phyloP scores from a whole-genome alignment of 2,797 vertebrate genomes.

The Holocentrus rufus region DNA sequence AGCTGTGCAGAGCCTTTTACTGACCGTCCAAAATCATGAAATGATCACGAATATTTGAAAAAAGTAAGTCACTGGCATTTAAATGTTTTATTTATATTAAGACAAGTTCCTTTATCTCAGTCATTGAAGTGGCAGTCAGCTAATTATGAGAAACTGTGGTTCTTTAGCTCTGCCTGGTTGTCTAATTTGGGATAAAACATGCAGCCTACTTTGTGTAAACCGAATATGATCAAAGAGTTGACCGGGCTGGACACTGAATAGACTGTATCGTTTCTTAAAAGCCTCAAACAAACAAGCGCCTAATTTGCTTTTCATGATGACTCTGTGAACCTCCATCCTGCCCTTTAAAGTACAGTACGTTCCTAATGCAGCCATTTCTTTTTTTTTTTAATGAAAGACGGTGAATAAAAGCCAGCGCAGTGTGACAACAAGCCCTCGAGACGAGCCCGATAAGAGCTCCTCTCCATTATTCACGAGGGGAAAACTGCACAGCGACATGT shows the following conservation, averaged over 20 bases:
- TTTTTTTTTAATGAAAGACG: background rate
- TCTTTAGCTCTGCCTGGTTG: background rate
- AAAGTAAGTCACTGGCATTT: too few species aligned
- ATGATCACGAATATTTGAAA: too few species aligned
- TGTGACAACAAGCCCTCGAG: conserved; percentile 3
- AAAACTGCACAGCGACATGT: conserved; percentile 18
- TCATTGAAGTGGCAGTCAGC: too few species aligned
- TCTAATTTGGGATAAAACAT: background rate
- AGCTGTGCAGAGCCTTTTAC: too few species aligned
- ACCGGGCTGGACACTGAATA: conserved; percentile 26
- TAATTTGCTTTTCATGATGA: conserved; percentile 11
- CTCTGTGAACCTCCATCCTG: background rate
- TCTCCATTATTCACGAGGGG: conserved; percentile 43
- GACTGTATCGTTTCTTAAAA: conserved; percentile 3
- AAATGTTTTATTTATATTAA: too few species aligned
- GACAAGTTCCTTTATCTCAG: too few species aligned
- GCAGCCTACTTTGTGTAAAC: background rate
- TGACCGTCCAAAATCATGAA: too few species aligned
- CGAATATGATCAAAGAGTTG: conserved; percentile 20
- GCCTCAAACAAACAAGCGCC: conserved; percentile 25
- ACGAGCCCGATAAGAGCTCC: conserved; percentile 15
- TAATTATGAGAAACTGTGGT: too few species aligned
- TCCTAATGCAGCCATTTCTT: background rate
- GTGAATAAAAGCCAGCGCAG: background rate
- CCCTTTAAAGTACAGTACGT: background rate